Evolutionary conservation across 2,888 invertebrate genomes (phyloP), one percentile per base, ranked within the genome.

Genomic region (Gymnoscelis rufifasciata): DNA sequence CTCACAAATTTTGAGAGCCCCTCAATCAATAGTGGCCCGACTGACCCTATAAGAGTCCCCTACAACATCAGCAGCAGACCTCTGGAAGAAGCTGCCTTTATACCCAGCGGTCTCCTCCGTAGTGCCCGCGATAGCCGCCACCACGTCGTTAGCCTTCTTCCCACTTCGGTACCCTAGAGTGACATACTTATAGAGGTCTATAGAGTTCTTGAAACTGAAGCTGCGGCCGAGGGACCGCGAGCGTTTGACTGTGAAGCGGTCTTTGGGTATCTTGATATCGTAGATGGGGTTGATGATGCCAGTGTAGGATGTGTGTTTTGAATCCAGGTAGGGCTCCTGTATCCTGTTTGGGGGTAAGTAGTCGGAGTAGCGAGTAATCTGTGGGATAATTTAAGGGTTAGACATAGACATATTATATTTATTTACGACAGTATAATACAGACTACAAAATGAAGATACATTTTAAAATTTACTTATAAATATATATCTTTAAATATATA

Each of bases 221-320:
- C 74, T 83, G 0, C 84, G 59, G 0, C 83, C 82, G 15, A 88
- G 36, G 0, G 83, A 84, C 43, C 84, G 86, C 0, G 87, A 82
- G 23, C 87, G 54, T 51, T 87, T 88, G 1, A 84, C 83, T 0
- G 56, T 56, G 56, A 87, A 86, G 50, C 76, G 82, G 59, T 87
- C 81, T 56, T 64, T 71, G 0, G 83, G 81, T 13, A 87, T 66
- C 53, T 83, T 87, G 3, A 79, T 71, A 51, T 86, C 83, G 64
- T 84, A 83, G 10, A 83, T 65, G 0, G 88, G 87, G 58, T 84
- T 88, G 27, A 86, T 78, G 8, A 88, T 77, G 1, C 88, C 88
- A 0, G 84, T 86, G 57, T 73, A 84, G 1, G 55, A 52, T 14
- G 61, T 51, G 11, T 49, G 42, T 38, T 39, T 50, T 8, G 44